Base-by-base conservation (phyloP, 2,888 invertebrate species). In the Adineta ricciae region DNA sequence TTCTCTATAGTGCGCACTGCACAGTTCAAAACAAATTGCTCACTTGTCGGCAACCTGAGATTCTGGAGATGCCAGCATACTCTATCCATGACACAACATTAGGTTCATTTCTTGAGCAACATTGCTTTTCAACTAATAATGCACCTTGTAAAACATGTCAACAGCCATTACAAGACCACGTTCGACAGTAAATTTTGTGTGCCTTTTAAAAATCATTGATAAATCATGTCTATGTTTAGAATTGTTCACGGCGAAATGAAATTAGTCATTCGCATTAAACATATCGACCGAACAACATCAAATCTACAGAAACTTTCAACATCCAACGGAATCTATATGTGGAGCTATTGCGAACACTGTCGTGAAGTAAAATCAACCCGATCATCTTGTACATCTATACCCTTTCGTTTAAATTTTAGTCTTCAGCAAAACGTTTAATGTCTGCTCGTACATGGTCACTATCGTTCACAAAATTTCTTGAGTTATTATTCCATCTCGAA, bases 31-130 rank as follows among this genome's bases (percentile, higher is more conserved):
- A 64, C 32, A 64, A 64, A 36, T 36, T 64, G 19, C 64, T 32
- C 19, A 64, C 16, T 4, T 85, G 85, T 56, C 85, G 83, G 38
- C 83, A 85, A 36, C 83, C 85, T 14, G 94, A 94, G 94, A 93
- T 95, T 84, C 94, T 95, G 0, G 93, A 93, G 85, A 98, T 99
- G 96, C 94, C 95, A 89, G 95, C 96, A 91, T 99, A 99, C 90
- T 96, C 96, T 0, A 93, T 94, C 38, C 95, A 96, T 89, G 99
- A 99, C 90, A 96, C 98, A 88, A 94, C 97, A 1, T 91, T 99
- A 82, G 98, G 97, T 54, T 94, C 94, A 87, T 99, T 98, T 89
- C 92, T 99, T 82, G 95, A 96, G 89, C 93, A 94, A 86, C 97
- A 96, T 89, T 97, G 97, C 90, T 95, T 97, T 36, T 64, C 64